Percentiles rank a stretch among this genome's conserved stretches.
These are phyloP conservation scores for Meles meles DNA, from an alignment of 2,113 vertebrate species.

Conservation along the genomic window DNA sequence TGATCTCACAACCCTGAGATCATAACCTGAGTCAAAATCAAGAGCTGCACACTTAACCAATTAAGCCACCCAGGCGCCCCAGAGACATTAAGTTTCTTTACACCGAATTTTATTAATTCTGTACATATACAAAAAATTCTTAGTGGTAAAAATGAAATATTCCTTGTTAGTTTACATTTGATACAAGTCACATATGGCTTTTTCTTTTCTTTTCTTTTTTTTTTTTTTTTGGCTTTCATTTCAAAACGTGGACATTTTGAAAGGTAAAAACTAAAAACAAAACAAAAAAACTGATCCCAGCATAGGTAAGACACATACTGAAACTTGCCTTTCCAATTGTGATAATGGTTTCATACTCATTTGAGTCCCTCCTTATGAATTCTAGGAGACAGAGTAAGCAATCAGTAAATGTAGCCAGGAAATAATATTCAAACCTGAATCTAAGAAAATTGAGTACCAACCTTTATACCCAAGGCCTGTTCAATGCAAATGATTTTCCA, in stretches of 20 bases:
- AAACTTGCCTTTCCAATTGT: neutral
- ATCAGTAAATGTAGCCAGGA: neutral
- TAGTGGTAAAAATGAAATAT: neutral
- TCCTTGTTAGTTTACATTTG: neutral
- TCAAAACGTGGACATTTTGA: neutral
- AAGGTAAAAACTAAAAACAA: neutral
- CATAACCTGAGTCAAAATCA: neutral
- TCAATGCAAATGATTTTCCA: neutral
- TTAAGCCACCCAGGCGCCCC: neutral
- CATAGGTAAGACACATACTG: neutral
- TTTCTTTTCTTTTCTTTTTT: neutral
- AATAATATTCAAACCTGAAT: neutral
- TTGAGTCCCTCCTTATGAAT: neutral
- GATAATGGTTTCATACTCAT: neutral
- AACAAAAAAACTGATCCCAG: neutral
- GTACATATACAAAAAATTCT: neutral
- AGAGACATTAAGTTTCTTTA: neutral
- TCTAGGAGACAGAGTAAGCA: neutral
- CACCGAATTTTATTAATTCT: neutral
- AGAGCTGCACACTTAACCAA: neutral
- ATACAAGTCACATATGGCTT: neutral
- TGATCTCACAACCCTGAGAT: neutral
- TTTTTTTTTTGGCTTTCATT: neutral
- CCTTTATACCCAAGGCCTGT: neutral
- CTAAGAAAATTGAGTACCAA: neutral